Evolutionary conservation across 2,797 vertebrate genomes (phyloP).

Genomic region (Buphagus erythrorhynchus): DNA sequence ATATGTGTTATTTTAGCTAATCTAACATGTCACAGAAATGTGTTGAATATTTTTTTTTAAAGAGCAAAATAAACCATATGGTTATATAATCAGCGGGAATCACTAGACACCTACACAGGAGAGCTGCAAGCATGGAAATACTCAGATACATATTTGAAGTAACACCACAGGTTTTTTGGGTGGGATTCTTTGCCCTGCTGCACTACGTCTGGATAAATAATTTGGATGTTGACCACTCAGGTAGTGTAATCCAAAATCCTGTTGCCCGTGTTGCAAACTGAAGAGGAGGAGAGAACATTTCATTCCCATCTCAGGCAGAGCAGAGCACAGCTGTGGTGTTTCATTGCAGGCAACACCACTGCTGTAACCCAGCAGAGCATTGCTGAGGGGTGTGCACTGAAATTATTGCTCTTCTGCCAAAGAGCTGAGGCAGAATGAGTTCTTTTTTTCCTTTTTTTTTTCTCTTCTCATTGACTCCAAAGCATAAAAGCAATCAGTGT

Average conservation of each 20-base stretch:
- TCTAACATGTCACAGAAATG: neutral
- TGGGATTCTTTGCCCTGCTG: neutral
- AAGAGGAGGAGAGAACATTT: neutral
- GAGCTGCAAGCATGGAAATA: slow-evolving; percentile 25
- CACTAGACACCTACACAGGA: slow-evolving; percentile 22
- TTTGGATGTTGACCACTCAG: slow-evolving; percentile 13
- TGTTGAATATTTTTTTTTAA: neutral
- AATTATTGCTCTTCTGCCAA: slow-evolving; percentile 9
- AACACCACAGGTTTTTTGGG: slow-evolving; percentile 15
- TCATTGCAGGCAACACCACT: neutral
- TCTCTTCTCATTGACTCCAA: neutral
- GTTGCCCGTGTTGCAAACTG: neutral
- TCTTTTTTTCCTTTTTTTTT: neutral
- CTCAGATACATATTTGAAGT: neutral
- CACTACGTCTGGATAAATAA: slow-evolving; percentile 27
- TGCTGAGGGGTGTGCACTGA: neutral
- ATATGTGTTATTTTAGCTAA: neutral
- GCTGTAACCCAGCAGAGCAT: neutral
- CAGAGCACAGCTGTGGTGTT: slow-evolving; percentile 14
- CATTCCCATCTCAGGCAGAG: neutral
- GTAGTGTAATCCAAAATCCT: neutral
- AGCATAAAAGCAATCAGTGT: neutral
- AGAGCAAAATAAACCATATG: neutral
- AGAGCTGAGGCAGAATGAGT: neutral
- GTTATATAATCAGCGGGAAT: slow-evolving; percentile 40